Evolutionary conservation across 2,797 vertebrate genomes (phyloP).

Genomic region (Lophotriccus pileatus): DNA sequence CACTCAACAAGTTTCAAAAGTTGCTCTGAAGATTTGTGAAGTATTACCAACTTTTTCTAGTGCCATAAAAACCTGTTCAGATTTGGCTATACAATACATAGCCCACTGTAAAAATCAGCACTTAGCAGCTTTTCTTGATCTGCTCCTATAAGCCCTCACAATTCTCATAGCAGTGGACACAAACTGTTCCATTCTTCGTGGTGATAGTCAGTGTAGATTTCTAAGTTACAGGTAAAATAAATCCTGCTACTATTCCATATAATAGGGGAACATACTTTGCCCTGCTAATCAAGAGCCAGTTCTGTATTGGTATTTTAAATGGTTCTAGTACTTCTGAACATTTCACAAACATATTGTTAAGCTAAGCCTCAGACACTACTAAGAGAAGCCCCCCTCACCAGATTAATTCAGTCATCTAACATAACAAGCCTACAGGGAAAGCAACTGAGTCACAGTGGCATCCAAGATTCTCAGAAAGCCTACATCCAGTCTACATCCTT

Average conservation of each 20-base stretch:
- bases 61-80: neutral
- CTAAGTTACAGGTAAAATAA: neutral
- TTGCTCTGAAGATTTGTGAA: neutral
- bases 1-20: neutral
- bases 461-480: neutral
- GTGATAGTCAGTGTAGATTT: neutral
- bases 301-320: neutral
- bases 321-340: neutral
- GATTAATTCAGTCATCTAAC: neutral
- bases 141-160: neutral
- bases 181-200: neutral
- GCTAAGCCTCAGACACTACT: constrained; percentile 3
- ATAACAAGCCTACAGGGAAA: neutral
- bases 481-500: neutral
- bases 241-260: neutral
- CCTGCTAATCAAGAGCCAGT: neutral
- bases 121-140: neutral
- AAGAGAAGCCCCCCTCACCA: neutral
- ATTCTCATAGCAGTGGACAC: neutral
- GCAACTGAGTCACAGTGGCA: constrained; percentile 6
- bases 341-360: neutral
- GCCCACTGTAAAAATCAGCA: neutral
- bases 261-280: neutral
- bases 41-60: neutral
- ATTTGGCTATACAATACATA: neutral